These are phyloP conservation scores for Ptychochromis oligacanthus DNA, from an alignment of 2,113 vertebrate genomes.

Conservation along the genomic window DNA sequence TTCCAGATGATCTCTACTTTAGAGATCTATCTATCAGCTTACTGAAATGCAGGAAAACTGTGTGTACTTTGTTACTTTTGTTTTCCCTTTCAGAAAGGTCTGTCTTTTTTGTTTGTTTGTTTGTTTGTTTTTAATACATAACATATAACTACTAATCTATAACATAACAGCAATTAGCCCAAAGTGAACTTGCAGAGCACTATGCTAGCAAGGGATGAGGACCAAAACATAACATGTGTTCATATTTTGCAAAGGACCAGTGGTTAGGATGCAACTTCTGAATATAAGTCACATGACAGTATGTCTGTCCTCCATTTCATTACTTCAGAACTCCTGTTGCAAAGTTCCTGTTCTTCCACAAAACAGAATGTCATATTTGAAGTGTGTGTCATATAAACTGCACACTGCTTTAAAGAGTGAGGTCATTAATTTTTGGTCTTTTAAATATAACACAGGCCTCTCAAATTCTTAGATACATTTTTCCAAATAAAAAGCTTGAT, in stretches of 20 bases:
- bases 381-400: slow-evolving; percentile 9
- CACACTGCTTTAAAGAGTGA: slow-evolving; percentile 3
- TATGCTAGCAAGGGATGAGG: not conserved
- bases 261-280: not conserved
- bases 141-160: not conserved
- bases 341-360: not conserved
- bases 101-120: too few species aligned
- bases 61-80: not conserved
- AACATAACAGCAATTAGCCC: not conserved
- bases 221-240: not conserved
- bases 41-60: not conserved
- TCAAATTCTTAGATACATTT: slow-evolving; percentile 13
- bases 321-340: not conserved
- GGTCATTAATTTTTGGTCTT: not conserved
- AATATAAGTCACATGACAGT: not conserved
- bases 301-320: not conserved
- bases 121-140: too few species aligned
- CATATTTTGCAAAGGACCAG: not conserved
- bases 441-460: not conserved
- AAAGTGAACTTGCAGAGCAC: not conserved
- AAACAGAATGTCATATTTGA: not conserved
- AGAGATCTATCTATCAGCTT: not conserved
- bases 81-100: not conserved
- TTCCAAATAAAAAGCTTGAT: slow-evolving; percentile 31
- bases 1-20: not conserved